phyloP scores from a whole-genome alignment of 1,140 invertebrate genomes.

The Neomicropteryx cornuta region DNA sequence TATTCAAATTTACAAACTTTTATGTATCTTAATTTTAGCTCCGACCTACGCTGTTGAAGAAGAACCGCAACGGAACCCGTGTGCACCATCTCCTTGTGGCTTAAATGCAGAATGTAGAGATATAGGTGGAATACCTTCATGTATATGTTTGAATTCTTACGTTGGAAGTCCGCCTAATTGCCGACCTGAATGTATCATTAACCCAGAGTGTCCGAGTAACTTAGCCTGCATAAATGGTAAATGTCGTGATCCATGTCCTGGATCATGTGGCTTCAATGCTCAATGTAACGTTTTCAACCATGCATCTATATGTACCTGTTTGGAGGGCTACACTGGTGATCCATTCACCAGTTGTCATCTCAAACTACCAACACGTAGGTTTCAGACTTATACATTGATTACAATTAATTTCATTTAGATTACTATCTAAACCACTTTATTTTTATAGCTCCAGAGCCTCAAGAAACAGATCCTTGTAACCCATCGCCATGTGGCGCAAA shows the following conservation, averaged over 20 bases:
- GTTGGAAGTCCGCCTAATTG: slow-evolving; percentile 55
- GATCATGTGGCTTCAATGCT: slow-evolving; percentile 50
- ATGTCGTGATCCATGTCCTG: slow-evolving; percentile 53
- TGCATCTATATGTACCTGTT: slow-evolving; percentile 50
- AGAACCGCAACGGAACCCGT: slow-evolving; percentile 33
- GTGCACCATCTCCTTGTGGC: slow-evolving; percentile 53
- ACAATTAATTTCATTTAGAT: slow-evolving; percentile 1
- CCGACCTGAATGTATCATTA: slow-evolving; percentile 52
- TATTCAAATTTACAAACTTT: slow-evolving; percentile 6
- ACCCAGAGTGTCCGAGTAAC: slow-evolving; percentile 50
- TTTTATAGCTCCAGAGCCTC: slow-evolving; percentile 26
- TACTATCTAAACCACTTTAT: slow-evolving; percentile 6
- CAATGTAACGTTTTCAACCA: slow-evolving; percentile 52
- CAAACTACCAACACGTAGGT: slow-evolving; percentile 37
- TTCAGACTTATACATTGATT: slow-evolving; percentile 1
- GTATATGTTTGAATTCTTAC: slow-evolving; percentile 47
- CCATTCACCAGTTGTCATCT: slow-evolving; percentile 45
- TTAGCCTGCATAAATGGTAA: slow-evolving; percentile 51
- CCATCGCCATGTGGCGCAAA: slow-evolving; percentile 61
- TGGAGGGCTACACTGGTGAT: slow-evolving; percentile 50
- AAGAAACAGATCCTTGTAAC: slow-evolving; percentile 43
- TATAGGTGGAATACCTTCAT: slow-evolving; percentile 42
- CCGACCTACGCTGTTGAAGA: slow-evolving; percentile 24
- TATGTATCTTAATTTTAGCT: slow-evolving; percentile 16
- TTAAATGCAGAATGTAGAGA: slow-evolving; percentile 51